phyloP scores from a whole-genome alignment of 2,888 invertebrate species.

The Autographa gamma region DNA sequence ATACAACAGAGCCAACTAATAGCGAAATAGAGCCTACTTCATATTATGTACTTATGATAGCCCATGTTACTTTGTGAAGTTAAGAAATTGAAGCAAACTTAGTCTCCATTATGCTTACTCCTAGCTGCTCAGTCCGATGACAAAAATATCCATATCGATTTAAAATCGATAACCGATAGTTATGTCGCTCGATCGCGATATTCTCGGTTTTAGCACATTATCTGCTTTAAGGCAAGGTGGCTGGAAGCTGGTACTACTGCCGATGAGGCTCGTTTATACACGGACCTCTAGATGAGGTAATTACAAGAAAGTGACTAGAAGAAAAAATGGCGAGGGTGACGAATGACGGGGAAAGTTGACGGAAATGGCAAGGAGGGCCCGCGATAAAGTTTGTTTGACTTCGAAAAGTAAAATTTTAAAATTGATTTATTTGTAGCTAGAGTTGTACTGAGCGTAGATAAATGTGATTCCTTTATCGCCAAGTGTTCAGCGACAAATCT shows the following conservation, averaged over 20 bases:
- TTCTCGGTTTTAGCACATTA: slow-evolving; percentile 70
- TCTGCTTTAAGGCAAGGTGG: slow-evolving; percentile 56
- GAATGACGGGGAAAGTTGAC: background rate
- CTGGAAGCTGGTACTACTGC: slow-evolving; percentile 13
- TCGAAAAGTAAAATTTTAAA: background rate
- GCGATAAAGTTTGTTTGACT: background rate
- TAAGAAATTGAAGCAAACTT: background rate
- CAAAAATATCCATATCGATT: background rate
- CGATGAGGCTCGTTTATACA: slow-evolving; percentile 34
- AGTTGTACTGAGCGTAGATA: no score
- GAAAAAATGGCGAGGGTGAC: slow-evolving; percentile 15
- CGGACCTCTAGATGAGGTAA: slow-evolving; percentile 26
- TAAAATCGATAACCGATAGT: slow-evolving; percentile 37
- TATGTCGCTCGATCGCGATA: slow-evolving; percentile 51
- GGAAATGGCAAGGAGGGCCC: background rate
- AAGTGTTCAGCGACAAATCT: no score
- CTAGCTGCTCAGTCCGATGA: background rate
- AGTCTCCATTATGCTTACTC: background rate
- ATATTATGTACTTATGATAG: no score
- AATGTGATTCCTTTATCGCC: no score
- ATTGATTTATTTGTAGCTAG: background rate
- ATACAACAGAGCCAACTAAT: background rate
- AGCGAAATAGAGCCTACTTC: background rate
- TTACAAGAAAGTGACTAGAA: slow-evolving; percentile 30
- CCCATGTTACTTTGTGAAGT: no score